Evolutionary conservation across 2,888 invertebrate genomes (phyloP).

Genomic region (Folsomia manolachei): DNA sequence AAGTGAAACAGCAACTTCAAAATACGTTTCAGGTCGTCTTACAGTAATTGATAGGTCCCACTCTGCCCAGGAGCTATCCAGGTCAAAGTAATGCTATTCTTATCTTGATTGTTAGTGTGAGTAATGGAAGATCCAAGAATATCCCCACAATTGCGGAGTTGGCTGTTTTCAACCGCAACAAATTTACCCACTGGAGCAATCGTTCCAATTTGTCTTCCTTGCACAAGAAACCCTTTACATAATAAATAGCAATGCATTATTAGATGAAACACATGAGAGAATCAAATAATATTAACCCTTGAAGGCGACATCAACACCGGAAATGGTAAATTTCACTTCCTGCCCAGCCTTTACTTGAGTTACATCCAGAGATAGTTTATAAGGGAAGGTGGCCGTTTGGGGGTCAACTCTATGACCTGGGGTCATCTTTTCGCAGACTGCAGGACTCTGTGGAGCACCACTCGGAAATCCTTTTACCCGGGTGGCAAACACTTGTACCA

Average conservation of each 20-base stretch:
- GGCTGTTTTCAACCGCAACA: neutral
- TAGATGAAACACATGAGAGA: too few relatives aligned
- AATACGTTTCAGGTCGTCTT: constrained; percentile 14
- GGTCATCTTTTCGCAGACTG: constrained; percentile 28
- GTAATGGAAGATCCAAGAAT: constrained; percentile 26
- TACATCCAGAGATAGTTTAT: constrained; percentile 21
- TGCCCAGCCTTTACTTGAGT: constrained; percentile 27
- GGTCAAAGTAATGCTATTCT: constrained; percentile 5
- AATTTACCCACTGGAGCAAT: constrained; percentile 32
- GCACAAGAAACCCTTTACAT: constrained; percentile 43
- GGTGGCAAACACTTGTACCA: constrained; percentile 4
- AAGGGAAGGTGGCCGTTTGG: constrained; percentile 24
- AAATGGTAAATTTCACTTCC: constrained; percentile 26
- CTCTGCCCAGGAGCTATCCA: constrained; percentile 37
- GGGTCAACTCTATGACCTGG: constrained; percentile 34
- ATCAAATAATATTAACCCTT: too few relatives aligned
- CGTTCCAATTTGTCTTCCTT: constrained; percentile 31
- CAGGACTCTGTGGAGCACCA: constrained; percentile 32
- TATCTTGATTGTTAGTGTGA: constrained; percentile 24
- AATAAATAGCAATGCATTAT: too few relatives aligned
- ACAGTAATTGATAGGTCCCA: constrained; percentile 37
- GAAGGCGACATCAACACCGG: constrained; percentile 10
- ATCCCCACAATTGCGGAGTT: constrained; percentile 20
- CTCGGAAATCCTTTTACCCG: constrained; percentile 19
- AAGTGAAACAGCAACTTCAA: neutral